Evolutionary conservation across 1,140 invertebrate species (phyloP).

Genomic region (Gonioctena quinquepunctata): DNA sequence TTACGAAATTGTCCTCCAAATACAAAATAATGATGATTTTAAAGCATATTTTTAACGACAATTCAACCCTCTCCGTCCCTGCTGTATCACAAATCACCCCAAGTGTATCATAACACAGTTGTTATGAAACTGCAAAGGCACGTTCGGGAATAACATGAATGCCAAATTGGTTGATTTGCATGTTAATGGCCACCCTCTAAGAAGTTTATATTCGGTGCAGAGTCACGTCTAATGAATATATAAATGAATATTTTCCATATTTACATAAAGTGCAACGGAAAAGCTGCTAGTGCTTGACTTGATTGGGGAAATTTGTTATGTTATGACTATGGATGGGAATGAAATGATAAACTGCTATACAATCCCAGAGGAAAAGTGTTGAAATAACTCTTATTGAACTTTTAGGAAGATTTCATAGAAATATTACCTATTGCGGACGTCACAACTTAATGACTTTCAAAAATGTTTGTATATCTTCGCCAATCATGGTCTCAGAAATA

Average conservation of each 20-base stretch:
- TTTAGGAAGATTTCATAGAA: too few species aligned
- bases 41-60: too few species aligned
- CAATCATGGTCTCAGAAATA: too few species aligned
- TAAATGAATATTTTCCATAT: conserved; percentile 13
- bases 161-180: conserved; percentile 27
- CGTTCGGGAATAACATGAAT: conserved; percentile 32
- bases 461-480: too few species aligned
- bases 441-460: too few species aligned
- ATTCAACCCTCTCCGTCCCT: neutral
- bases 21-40: too few species aligned
- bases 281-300: neutral
- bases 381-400: too few species aligned
- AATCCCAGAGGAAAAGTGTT: too few species aligned
- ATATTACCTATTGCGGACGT: too few species aligned
- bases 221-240: conserved; percentile 22
- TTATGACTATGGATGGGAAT: neutral
- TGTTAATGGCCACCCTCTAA: conserved; percentile 14
- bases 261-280: neutral
- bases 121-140: conserved; percentile 27
- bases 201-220: conserved; percentile 14
- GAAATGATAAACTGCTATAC: too few species aligned
- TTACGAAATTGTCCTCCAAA: too few species aligned
- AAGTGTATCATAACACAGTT: conserved; percentile 2
- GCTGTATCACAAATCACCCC: neutral
- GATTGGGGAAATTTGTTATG: neutral